Conservation (phyloP, 2,888 invertebrate species). For the Nomada flava region DNA sequence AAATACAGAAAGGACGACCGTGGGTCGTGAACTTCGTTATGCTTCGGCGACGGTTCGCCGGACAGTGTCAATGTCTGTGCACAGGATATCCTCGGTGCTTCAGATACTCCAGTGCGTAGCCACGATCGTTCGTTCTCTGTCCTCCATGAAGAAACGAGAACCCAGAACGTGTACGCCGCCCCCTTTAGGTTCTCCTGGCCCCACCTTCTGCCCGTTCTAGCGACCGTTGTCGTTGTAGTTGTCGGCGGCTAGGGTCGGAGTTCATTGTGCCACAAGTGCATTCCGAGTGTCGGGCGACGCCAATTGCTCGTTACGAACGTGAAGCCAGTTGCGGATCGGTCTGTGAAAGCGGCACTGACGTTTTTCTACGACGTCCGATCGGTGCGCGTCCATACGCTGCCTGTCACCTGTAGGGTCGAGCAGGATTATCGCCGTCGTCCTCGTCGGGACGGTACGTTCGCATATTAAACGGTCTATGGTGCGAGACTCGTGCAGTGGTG, state of each 20-base stretch:
- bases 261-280: slow-evolving; percentile 83
- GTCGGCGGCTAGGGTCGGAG: slow-evolving; percentile 77
- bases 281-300: slow-evolving; percentile 75
- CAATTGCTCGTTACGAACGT: slow-evolving; percentile 74
- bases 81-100: slow-evolving; percentile 67
- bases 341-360: slow-evolving; percentile 63
- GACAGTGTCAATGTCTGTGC: slow-evolving; percentile 62
- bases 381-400: neutral
- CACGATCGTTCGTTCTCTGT: slow-evolving; percentile 36
- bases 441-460: neutral
- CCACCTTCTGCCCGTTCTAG: slow-evolving; percentile 47
- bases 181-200: slow-evolving; percentile 50
- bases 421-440: neutral
- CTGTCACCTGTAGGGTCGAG: neutral
- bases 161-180: slow-evolving; percentile 23
- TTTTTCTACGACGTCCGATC: slow-evolving; percentile 15
- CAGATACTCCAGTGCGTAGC: slow-evolving; percentile 36
- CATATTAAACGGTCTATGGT: neutral
- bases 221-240: slow-evolving; percentile 42
- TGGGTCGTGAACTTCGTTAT: slow-evolving; percentile 51
- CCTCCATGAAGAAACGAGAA: slow-evolving; percentile 7
- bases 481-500: neutral
- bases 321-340: slow-evolving; percentile 68
- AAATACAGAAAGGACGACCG: neutral
- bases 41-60: slow-evolving; percentile 36